These are phyloP conservation scores for Cephus pygmeus DNA, from an alignment of 2,888 invertebrate genomes.

Conservation along the genomic window DNA sequence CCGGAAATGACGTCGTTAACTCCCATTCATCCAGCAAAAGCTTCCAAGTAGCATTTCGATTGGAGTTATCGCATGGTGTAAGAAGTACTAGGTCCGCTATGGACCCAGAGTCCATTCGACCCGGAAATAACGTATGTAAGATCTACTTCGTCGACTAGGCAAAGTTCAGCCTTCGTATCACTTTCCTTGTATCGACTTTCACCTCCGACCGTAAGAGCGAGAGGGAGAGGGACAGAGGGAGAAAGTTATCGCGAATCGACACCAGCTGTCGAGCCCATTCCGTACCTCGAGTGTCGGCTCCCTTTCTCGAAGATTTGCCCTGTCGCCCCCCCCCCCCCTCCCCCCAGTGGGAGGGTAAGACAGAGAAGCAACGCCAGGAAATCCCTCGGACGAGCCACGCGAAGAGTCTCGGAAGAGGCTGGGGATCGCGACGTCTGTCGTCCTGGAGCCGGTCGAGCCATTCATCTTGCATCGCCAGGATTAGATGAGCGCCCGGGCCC, in stretches of 20 bases:
- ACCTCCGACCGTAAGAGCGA: neutral
- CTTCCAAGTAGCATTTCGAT: neutral
- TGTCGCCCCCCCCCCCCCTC: neutral
- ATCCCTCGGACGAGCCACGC: constrained; percentile 11
- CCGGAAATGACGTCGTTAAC: neutral
- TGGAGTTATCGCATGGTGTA: neutral
- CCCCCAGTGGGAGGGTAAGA: neutral
- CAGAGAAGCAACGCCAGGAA: neutral
- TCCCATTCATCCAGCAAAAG: neutral
- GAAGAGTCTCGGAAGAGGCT: constrained; percentile 23
- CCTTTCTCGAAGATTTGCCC: neutral
- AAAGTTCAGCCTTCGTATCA: neutral
- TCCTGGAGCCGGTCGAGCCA: constrained; percentile 28
- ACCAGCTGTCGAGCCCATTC: neutral
- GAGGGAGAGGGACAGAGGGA: neutral
- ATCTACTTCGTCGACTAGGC: constrained; percentile 6
- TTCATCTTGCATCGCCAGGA: constrained; percentile 49
- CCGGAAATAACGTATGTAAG: neutral
- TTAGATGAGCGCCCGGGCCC: constrained; percentile 38
- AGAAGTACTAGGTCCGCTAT: neutral
- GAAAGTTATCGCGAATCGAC: neutral
- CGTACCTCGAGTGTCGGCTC: neutral
- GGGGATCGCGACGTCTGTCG: constrained; percentile 10
- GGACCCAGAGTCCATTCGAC: neutral
- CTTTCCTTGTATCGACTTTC: neutral